Conservation (phyloP, 2,888 invertebrate species). For the Crematogaster levior region DNA sequence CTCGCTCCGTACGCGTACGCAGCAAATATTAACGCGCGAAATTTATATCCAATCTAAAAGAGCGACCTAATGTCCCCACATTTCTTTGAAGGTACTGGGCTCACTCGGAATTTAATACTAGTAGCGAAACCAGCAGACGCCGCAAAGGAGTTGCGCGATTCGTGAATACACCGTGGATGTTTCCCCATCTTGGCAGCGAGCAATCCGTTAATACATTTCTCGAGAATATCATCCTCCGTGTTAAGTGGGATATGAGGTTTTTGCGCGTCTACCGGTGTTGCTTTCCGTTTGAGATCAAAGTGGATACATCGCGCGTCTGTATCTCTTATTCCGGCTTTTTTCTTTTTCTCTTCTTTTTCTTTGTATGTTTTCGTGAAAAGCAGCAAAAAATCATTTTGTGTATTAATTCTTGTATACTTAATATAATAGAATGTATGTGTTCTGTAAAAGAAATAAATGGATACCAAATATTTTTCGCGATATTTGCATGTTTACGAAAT, state of each 20-base stretch:
- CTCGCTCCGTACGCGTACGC: not conserved
- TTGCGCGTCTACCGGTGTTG: slow-evolving; percentile 56
- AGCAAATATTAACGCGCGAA: slow-evolving; percentile 20
- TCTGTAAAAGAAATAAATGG: not conserved
- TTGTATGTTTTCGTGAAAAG: not conserved
- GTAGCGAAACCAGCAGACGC: slow-evolving; percentile 34
- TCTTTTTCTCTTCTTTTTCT: not conserved
- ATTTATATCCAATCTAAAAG: slow-evolving; percentile 40
- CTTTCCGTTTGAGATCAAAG: slow-evolving; percentile 72
- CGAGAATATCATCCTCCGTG: slow-evolving; percentile 52
- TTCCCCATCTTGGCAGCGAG: slow-evolving; percentile 38
- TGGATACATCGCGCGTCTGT: slow-evolving; percentile 13
- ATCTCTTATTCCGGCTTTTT: not conserved
- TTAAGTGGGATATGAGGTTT: slow-evolving; percentile 66
- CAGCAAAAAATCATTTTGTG: slow-evolving; percentile 2
- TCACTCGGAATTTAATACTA: slow-evolving; percentile 58
- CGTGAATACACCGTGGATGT: slow-evolving; percentile 8
- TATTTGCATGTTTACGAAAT: not conserved
- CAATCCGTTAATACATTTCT: slow-evolving; percentile 67
- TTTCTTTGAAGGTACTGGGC: slow-evolving; percentile 57
- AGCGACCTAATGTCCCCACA: not conserved
- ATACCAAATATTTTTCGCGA: not conserved
- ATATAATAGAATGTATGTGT: not conserved
- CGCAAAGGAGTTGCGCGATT: slow-evolving; percentile 27
- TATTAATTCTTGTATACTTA: not conserved